Evolutionary conservation across 2,888 invertebrate genomes (phyloP).

Genomic region (Neoaliturus tenellus): DNA sequence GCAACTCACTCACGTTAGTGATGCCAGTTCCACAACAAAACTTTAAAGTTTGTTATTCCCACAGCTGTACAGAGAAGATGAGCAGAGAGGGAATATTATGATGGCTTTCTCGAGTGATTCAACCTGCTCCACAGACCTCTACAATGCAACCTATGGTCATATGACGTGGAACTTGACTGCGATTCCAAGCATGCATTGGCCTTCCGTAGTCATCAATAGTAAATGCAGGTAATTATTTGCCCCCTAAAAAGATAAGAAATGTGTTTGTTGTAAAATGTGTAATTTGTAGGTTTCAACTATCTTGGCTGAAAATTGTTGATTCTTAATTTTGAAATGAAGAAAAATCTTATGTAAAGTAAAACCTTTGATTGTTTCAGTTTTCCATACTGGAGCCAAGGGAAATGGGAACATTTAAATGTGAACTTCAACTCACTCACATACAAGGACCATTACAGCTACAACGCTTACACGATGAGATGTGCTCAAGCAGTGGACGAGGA

Average conservation of each 20-base stretch:
- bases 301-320: no score
- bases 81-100: conserved; percentile 74
- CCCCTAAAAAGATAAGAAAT: neutral
- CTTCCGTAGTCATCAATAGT: conserved; percentile 70
- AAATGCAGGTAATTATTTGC: conserved; percentile 69
- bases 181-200: conserved; percentile 69
- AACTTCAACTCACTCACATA: conserved; percentile 73
- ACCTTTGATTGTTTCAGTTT: conserved; percentile 71
- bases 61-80: conserved; percentile 75
- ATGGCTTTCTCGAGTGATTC: conserved; percentile 80
- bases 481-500: conserved; percentile 69
- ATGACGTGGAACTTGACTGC: conserved; percentile 75
- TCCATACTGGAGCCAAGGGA: conserved; percentile 79
- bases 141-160: conserved; percentile 76
- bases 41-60: neutral
- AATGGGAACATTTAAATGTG: conserved; percentile 77
- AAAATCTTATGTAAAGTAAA: no score
- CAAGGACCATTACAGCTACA: conserved; percentile 74
- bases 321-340: no score
- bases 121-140: conserved; percentile 76
- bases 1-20: no score
- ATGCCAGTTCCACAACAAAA: no score
- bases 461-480: conserved; percentile 75
- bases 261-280: neutral
- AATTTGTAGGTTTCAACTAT: neutral